phyloP scores from a whole-genome alignment of 1,140 invertebrate species.

The Phthorimaea operculella region DNA sequence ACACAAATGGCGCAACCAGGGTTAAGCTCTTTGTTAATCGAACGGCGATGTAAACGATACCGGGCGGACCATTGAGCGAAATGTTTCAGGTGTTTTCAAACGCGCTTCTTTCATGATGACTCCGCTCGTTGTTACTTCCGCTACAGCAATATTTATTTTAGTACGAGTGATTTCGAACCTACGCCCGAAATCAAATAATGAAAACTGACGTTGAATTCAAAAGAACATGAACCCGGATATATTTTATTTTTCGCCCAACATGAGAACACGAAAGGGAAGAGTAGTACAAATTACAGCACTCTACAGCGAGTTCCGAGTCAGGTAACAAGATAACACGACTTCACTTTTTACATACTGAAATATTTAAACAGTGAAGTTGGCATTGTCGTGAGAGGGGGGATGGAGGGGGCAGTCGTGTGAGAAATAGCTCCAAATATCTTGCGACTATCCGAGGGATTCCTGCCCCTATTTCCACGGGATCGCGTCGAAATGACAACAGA shows the following conservation, averaged over 20 bases:
- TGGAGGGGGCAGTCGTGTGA: slow-evolving; percentile 37
- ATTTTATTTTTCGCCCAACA: not conserved
- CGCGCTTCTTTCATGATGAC: too few relatives aligned
- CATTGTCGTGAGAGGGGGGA: slow-evolving; percentile 18
- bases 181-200: not conserved
- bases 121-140: too few relatives aligned
- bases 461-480: slow-evolving; percentile 58
- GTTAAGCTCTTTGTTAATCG: slow-evolving; percentile 60
- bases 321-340: slow-evolving; percentile 45
- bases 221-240: not conserved
- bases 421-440: slow-evolving; percentile 58
- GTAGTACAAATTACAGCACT: not conserved
- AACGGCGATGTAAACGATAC: slow-evolving; percentile 42
- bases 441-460: slow-evolving; percentile 54
- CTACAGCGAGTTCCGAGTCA: slow-evolving; percentile 9
- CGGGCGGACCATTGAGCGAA: slow-evolving; percentile 8
- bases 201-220: not conserved
- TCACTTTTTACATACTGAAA: slow-evolving; percentile 52
- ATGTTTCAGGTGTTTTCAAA: not conserved
- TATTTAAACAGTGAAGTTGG: slow-evolving; percentile 49
- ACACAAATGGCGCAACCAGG: slow-evolving; percentile 53
- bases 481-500: slow-evolving; percentile 61
- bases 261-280: not conserved
- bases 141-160: too few relatives aligned
- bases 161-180: too few relatives aligned